These are phyloP conservation scores for Hydra vulgaris DNA, from an alignment of 30 jellyfish, hydroid and myxozoan species.

Conservation along the genomic window DNA sequence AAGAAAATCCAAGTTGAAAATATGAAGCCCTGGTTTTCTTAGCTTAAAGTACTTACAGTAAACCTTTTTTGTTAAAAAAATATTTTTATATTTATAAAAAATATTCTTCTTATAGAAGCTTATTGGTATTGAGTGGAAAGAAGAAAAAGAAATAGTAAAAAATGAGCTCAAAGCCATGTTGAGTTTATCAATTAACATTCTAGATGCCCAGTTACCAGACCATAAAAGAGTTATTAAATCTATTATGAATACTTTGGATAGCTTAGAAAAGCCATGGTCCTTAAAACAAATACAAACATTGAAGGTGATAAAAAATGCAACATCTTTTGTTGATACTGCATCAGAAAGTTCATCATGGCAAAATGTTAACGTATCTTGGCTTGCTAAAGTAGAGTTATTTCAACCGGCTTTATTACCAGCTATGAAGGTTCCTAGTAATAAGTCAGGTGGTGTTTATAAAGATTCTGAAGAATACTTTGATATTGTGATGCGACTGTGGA, in stretches of 20 bases:
- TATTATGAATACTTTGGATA: background rate
- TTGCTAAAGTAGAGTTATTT: constrained; percentile 11
- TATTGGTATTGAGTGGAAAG: background rate
- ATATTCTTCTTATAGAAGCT: background rate
- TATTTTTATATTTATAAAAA: too few species aligned
- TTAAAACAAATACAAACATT: background rate
- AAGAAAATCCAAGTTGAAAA: too few species aligned
- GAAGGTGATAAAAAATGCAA: background rate
- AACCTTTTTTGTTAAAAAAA: too few species aligned
- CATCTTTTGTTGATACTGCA: background rate
- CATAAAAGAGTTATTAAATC: background rate
- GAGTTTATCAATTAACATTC: background rate
- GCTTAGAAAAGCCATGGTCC: constrained; percentile 17
- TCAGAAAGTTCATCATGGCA: constrained; percentile 14
- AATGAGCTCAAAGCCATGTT: background rate
- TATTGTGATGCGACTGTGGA: constrained; percentile 21
- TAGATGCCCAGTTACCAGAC: background rate
- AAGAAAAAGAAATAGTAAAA: background rate
- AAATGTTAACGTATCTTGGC: constrained; percentile 22
- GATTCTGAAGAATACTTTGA: constrained; percentile 23
- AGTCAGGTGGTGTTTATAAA: constrained; percentile 12
- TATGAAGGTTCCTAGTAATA: constrained; percentile 11
- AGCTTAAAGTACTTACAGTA: too few species aligned
- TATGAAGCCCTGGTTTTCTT: too few species aligned
- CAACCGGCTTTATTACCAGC: constrained; percentile 12